Evolutionary conservation across 2,113 vertebrate genomes (phyloP).

Genomic region (Lipotes vexillifer): DNA sequence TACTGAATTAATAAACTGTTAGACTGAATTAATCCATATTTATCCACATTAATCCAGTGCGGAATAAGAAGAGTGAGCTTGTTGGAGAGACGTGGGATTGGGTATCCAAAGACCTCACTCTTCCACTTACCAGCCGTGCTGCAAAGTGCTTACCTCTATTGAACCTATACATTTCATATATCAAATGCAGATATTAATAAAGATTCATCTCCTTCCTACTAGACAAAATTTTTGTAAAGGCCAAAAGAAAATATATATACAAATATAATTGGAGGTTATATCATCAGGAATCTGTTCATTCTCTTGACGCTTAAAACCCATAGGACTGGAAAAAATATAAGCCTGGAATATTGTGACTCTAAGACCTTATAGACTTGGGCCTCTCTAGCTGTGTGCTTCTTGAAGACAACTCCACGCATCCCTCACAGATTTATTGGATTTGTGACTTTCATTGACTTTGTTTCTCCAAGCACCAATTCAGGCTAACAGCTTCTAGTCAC

Average conservation of each 20-base stretch:
- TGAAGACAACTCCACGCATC: not conserved
- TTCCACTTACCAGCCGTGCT: not conserved
- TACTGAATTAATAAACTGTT: not conserved
- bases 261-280: not conserved
- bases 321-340: not conserved
- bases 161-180: not conserved
- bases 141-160: not conserved
- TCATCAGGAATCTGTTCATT: not conserved
- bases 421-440: not conserved
- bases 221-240: not conserved
- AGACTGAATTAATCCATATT: not conserved
- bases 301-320: not conserved
- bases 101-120: not conserved
- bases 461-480: not conserved
- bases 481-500: not conserved
- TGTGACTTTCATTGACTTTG: not conserved
- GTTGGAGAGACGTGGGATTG: too few relatives aligned
- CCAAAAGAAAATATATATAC: not conserved
- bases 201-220: not conserved
- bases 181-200: not conserved
- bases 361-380: not conserved
- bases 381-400: not conserved
- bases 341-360: not conserved
- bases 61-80: not conserved
- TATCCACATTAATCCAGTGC: not conserved